These are phyloP conservation scores for Meiosimyza decipiens DNA, from an alignment of 2,888 invertebrate genomes.

Conservation along the genomic window DNA sequence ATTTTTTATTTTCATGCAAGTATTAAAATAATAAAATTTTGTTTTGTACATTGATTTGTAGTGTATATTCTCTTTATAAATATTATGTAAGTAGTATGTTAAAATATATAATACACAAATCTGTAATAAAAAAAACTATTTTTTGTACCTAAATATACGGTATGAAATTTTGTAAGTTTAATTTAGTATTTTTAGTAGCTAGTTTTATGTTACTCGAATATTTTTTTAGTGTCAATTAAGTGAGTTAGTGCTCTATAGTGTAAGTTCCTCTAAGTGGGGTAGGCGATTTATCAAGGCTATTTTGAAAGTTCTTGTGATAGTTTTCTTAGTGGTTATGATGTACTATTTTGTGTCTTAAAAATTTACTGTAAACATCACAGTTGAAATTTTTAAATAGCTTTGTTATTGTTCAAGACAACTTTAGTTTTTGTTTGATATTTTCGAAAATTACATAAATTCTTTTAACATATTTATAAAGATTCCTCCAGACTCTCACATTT, in stretches of 20 bases:
- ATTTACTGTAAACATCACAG: too few relatives aligned
- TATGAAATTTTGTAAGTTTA: not conserved
- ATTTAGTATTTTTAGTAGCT: not conserved
- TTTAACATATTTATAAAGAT: conserved; percentile 3
- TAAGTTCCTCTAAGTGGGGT: not conserved
- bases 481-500: not conserved
- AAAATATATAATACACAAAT: conserved; percentile 21
- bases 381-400: too few relatives aligned
- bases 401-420: too few relatives aligned
- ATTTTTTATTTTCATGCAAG: conserved; percentile 32
- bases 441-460: not conserved
- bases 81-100: conserved; percentile 7
- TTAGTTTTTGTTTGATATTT: not conserved
- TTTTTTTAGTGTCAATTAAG: too few relatives aligned
- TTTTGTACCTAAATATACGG: not conserved
- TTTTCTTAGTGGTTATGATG: too few relatives aligned
- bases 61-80: conserved; percentile 12
- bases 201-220: too few relatives aligned
- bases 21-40: conserved; percentile 28
- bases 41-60: conserved; percentile 24
- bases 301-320: not conserved
- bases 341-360: too few relatives aligned
- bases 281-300: not conserved
- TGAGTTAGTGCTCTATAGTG: too few relatives aligned
- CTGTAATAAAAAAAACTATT: conserved; percentile 1